Evolutionary conservation across 2,113 vertebrate genomes (phyloP).

Genomic region (Dolichallabes microphthalmus): DNA sequence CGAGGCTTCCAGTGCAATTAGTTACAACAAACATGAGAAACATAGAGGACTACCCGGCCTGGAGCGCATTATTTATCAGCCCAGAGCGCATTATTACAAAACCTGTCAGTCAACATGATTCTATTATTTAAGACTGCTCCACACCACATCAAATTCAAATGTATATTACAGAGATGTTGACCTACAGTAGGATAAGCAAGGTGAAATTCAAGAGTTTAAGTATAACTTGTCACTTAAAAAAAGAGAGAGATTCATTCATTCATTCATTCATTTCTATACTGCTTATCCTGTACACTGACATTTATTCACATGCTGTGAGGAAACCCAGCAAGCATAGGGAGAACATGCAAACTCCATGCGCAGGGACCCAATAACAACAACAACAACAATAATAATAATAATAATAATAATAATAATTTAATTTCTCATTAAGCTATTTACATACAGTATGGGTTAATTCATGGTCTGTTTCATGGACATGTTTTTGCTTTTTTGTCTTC

Average conservation of each 20-base stretch:
- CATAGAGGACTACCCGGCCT: slow-evolving; percentile 15
- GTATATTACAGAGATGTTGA: background rate
- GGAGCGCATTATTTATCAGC: background rate
- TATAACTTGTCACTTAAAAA: background rate
- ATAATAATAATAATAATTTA: no score
- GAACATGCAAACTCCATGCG: no score
- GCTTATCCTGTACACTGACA: no score
- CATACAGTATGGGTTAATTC: background rate
- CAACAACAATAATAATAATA: background rate
- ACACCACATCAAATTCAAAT: background rate
- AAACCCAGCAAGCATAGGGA: no score
- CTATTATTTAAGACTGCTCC: slow-evolving; percentile 1
- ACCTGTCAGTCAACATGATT: slow-evolving; percentile 20
- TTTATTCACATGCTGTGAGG: no score
- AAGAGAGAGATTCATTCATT: no score
- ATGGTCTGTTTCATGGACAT: background rate
- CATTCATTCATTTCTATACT: no score
- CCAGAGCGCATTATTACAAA: slow-evolving; percentile 15
- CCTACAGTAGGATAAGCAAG: background rate
- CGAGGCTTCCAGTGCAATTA: slow-evolving; percentile 10
- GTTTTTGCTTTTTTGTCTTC: background rate
- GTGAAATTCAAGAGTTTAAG: background rate
- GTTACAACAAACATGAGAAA: slow-evolving; percentile 24
- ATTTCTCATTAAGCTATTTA: background rate
- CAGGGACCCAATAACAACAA: background rate